Evolutionary conservation across 1,140 invertebrate genomes (phyloP), one percentile per base, ranked within the genome.

Genomic region (Drosophila obscura): DNA sequence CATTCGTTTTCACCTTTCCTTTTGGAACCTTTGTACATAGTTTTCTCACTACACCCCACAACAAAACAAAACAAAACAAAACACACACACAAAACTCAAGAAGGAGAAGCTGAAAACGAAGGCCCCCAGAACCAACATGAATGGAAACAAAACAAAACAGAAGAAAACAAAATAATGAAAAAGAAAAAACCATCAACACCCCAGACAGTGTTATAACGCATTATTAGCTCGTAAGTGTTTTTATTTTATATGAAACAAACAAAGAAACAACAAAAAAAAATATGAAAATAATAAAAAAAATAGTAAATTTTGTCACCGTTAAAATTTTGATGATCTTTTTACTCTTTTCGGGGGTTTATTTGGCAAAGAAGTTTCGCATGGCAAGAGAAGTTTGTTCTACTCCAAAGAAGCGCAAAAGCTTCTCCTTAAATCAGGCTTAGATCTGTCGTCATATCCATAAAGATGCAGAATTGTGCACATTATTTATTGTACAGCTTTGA

Each of bases 221-320:
- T 91, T 89, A 80, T 80, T 91, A 91, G 89, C 55, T 65, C 35
- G 67, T 91, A 91, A 91, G 90, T 91, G 90, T 91, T 91, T 90
- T 91, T 91, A 91, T 91, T 90, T 90, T 90, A 88, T 80, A 90
- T 91, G 90, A 91, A 91, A 91, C 90, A 91, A 91, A 91, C 90
- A 91, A 91, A 91, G 83, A 90, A 90, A 90, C 83, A 90, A 90
- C 89, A 91, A 91, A 91, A 91, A 89, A 89, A 91, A 84, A 69
- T 82, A 76, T 84, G 84, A 91, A 91, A 91, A 91, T 62, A 89
- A 91, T 87, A 90, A 91, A 91, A 91, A 91, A 91, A 91, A 91
- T 91, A 91, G 90, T 87, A 91, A 91, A 91, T 91, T 91, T 91
- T 91, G 90, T 91, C 90, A 91, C 90, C 90, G 90, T 91, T 91